phyloP scores from a whole-genome alignment of 2,888 invertebrate species.

The Tipula confusa region DNA sequence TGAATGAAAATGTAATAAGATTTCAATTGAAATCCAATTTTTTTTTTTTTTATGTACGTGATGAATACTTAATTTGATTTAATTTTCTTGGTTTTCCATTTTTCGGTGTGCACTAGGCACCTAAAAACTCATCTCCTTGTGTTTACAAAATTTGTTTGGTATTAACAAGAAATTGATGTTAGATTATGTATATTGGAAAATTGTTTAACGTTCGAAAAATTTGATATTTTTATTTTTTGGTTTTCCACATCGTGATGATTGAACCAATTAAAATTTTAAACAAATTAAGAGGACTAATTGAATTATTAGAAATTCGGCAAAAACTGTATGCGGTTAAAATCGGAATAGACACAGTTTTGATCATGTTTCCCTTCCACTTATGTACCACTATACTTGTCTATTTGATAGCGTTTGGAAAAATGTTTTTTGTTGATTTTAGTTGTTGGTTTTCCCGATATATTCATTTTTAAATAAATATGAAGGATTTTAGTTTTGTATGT shows the following conservation, averaged over 20 bases:
- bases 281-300: not conserved
- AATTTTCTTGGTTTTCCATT: slow-evolving; percentile 17
- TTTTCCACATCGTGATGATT: not conserved
- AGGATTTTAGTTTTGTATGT: not conserved
- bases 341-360: not conserved
- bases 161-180: not conserved
- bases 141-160: not conserved
- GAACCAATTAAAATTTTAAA: not conserved
- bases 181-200: not conserved
- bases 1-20: not conserved
- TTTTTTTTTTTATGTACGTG: not conserved
- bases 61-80: not conserved
- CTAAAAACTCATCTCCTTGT: not conserved
- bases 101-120: not conserved
- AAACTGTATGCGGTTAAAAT: not conserved
- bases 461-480: not conserved
- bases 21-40: not conserved
- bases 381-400: not conserved
- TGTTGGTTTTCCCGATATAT: not conserved
- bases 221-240: not conserved
- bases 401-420: no score
- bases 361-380: not conserved
- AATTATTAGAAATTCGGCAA: not conserved
- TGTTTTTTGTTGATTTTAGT: not conserved
- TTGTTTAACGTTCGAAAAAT: not conserved